These are phyloP conservation scores for Dolichoris vasculosae DNA, from an alignment of 1,140 invertebrate genomes.

Conservation along the genomic window DNA sequence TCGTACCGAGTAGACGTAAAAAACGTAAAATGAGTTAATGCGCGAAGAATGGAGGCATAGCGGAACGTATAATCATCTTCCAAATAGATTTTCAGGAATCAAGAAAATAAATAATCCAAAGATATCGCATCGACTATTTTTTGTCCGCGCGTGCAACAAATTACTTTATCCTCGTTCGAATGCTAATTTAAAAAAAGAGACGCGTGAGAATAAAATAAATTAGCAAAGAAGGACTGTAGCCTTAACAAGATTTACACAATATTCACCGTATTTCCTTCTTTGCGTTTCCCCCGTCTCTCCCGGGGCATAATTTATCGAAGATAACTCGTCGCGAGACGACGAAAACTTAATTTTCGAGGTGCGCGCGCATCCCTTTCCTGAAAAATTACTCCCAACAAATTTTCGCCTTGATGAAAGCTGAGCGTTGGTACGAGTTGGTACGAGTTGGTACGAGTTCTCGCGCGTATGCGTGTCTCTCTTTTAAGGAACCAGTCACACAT, in stretches of 20 bases:
- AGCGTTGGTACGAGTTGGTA: too few relatives aligned
- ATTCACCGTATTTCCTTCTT: conserved; percentile 11
- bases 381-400: conserved; percentile 57
- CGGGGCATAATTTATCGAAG: conserved; percentile 34
- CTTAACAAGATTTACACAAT: conserved; percentile 46
- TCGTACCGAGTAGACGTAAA: too few relatives aligned
- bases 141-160: neutral
- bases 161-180: conserved; percentile 27
- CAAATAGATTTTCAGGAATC: neutral
- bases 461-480: neutral
- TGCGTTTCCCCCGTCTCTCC: neutral
- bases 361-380: conserved; percentile 23
- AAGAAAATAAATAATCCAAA: conserved; percentile 15
- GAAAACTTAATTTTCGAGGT: conserved; percentile 51
- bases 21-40: too few relatives aligned
- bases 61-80: neutral
- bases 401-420: conserved; percentile 59
- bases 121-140: neutral
- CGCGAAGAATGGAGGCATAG: neutral
- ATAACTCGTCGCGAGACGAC: conserved; percentile 35
- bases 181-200: conserved; percentile 22
- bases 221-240: neutral
- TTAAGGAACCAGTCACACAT: conserved; percentile 44
- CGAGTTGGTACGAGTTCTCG: too few relatives aligned
- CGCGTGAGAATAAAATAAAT: conserved; percentile 32